Conservation (phyloP, 2,888 invertebrate genomes). For the Frankliniella intonsa region DNA sequence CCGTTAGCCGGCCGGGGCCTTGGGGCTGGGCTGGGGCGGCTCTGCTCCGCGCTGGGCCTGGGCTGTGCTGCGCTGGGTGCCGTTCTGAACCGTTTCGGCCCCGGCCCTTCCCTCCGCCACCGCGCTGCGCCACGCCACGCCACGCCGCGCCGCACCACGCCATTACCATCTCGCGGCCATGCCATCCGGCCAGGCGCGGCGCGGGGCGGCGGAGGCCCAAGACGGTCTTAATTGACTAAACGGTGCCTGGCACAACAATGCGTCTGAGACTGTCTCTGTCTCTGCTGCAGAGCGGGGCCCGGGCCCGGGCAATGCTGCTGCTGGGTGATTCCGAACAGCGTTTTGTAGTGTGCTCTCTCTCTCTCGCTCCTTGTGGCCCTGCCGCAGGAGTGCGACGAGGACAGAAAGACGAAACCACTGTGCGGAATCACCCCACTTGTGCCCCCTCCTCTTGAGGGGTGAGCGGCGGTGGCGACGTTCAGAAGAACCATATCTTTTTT, state of each 20-base stretch:
- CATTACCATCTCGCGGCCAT: background rate
- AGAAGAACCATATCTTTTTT: too few species aligned
- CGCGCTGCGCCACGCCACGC: background rate
- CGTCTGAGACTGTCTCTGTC: background rate
- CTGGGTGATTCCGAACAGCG: too few species aligned
- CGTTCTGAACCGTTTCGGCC: conserved; percentile 4
- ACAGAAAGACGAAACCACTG: too few species aligned
- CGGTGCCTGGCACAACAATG: conserved; percentile 24
- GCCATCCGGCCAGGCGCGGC: too few species aligned
- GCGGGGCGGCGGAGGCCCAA: background rate
- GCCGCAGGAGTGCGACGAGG: too few species aligned
- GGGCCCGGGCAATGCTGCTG: background rate
- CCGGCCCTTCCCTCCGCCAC: background rate
- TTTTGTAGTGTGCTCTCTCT: too few species aligned
- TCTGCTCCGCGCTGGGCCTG: too few species aligned
- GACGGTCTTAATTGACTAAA: conserved; percentile 16
- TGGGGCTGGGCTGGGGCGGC: too few species aligned
- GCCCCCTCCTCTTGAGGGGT: too few species aligned
- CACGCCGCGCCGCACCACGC: background rate
- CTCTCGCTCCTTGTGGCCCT: too few species aligned
- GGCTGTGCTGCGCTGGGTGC: background rate
- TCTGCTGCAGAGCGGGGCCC: background rate
- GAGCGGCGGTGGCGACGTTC: too few species aligned
- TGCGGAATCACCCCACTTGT: too few species aligned
- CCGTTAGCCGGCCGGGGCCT: background rate